A percentile compares a stretch with the other conserved stretches of the same genome.
Evolutionary conservation across 2,113 vertebrate genomes (phyloP).

Genomic region (Sceloporus tristichus): DNA sequence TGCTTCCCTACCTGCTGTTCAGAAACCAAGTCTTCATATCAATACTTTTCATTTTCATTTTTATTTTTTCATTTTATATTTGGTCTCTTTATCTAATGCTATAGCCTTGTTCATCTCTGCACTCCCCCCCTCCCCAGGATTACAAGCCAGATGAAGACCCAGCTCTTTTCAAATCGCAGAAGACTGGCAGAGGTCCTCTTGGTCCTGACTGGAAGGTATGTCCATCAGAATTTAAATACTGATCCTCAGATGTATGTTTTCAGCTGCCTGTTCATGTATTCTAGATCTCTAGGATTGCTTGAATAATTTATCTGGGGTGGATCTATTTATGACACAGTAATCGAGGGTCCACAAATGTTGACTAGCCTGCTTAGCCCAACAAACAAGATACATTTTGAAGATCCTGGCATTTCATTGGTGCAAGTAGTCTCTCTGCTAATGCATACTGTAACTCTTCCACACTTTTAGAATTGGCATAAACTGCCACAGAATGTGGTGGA

Average conservation of each 20-base stretch:
- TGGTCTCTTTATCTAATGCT: neutral
- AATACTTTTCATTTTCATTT: neutral
- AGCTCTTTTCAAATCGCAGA: conserved; percentile 72
- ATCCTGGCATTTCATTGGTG: no score
- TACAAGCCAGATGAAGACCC: conserved; percentile 78
- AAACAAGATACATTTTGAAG: no score
- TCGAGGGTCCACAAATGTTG: neutral
- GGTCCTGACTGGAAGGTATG: conserved; percentile 77
- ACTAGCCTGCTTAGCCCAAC: neutral
- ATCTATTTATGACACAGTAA: neutral
- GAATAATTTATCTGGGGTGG: neutral
- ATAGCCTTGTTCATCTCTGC: neutral
- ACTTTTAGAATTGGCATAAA: no score
- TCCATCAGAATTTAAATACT: neutral
- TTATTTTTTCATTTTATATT: no score
- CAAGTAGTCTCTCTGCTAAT: no score
- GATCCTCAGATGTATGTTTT: neutral
- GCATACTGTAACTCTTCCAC: no score
- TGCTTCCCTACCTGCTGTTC: neutral
- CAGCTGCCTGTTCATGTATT: neutral
- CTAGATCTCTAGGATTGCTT: neutral
- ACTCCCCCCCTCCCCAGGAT: conserved; percentile 65
- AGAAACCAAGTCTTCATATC: neutral
- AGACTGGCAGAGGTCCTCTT: conserved; percentile 74
- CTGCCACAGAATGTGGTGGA: no score